Conservation (phyloP, 53 echinoderm and acorn worm species). For the Mesocentrotus franciscanus region DNA sequence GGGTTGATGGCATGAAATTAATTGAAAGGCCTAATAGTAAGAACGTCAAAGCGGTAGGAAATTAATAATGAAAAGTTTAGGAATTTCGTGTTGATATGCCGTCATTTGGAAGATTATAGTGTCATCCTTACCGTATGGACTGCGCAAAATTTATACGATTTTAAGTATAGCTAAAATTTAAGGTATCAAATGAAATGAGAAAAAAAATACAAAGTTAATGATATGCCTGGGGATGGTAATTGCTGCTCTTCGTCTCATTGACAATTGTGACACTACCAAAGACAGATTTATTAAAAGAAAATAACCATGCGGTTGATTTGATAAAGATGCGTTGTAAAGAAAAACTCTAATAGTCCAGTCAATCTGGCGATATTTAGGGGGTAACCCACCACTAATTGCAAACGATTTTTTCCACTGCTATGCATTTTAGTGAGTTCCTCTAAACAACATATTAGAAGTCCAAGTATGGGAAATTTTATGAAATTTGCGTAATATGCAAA, state of each 20-base stretch:
- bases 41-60: not conserved
- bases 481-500: no score
- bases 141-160: not conserved
- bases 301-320: no score
- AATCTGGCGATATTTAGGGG: not conserved
- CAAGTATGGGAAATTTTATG: no score
- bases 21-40: not conserved
- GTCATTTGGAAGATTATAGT: not conserved
- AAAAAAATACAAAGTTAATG: no score
- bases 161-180: not conserved
- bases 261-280: no score
- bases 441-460: no score
- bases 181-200: no score
- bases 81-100: not conserved
- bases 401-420: no score
- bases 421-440: not conserved
- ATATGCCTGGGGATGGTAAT: no score
- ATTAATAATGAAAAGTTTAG: not conserved
- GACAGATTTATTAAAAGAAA: no score
- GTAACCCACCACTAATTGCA: not conserved
- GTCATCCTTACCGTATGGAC: not conserved
- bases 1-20: not conserved
- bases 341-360: not conserved
- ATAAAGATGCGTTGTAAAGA: no score
- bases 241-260: no score